These are phyloP conservation scores for Crossoptilon crossoptilon DNA, from an alignment of 2,797 vertebrate genomes.

Conservation along the genomic window DNA sequence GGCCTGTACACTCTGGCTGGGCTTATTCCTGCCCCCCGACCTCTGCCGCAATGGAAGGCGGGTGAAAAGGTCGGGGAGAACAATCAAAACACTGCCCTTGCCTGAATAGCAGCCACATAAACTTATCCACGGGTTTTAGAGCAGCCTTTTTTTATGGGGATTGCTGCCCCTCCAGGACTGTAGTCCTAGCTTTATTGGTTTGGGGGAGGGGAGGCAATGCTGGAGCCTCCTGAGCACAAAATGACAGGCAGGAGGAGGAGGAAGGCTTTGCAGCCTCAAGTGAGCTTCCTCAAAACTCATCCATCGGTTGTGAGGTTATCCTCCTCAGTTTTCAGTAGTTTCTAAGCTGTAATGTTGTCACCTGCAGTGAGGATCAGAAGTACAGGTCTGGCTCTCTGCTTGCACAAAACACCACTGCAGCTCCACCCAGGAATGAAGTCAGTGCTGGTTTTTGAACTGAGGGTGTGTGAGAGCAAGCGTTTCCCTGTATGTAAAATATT, in stretches of 20 bases:
- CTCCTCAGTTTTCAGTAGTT: background rate
- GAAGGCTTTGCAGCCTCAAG: background rate
- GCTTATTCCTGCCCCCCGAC: slow-evolving; percentile 25
- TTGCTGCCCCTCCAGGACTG: background rate
- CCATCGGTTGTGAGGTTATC: background rate
- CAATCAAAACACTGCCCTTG: slow-evolving; percentile 36
- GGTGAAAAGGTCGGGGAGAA: slow-evolving; percentile 65
- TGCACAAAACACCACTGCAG: background rate
- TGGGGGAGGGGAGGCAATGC: background rate
- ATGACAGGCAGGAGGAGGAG: background rate
- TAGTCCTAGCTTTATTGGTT: background rate
- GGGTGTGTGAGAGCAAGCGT: background rate
- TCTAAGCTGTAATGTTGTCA: fast-evolving
- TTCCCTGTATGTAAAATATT: background rate
- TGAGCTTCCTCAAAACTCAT: background rate
- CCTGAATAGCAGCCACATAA: slow-evolving; percentile 54
- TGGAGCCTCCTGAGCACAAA: background rate
- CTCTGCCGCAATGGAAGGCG: slow-evolving; percentile 1
- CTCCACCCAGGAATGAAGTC: background rate
- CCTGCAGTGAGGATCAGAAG: background rate
- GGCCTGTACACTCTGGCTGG: background rate
- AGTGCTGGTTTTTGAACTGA: background rate
- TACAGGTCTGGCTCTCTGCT: background rate
- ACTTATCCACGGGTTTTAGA: slow-evolving; percentile 9
- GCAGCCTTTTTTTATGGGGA: slow-evolving; percentile 58